These are phyloP conservation scores for Drosophila cognata DNA, from an alignment of 2,888 invertebrate genomes.

Conservation along the genomic window DNA sequence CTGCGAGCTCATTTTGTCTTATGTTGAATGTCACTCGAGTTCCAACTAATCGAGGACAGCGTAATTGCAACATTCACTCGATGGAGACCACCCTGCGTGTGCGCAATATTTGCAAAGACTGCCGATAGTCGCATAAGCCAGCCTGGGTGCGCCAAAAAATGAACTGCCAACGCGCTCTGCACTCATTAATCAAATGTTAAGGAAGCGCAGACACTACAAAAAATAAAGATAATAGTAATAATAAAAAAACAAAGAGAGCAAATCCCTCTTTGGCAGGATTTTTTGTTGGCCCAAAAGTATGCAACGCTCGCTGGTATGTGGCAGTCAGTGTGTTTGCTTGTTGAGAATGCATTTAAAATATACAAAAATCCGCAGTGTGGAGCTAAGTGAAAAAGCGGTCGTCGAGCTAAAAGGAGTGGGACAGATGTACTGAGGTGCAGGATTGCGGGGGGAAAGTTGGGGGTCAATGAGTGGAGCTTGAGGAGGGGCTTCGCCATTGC, in stretches of 20 bases:
- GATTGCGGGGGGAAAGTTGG: constrained; percentile 6
- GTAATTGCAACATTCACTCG: constrained; percentile 45
- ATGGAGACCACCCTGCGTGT: constrained; percentile 57
- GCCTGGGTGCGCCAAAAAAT: constrained; percentile 61
- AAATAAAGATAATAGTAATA: constrained; percentile 1
- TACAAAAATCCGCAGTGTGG: constrained; percentile 68
- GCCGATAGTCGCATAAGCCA: constrained; percentile 34
- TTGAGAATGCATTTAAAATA: constrained; percentile 80
- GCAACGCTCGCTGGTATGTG: constrained; percentile 44
- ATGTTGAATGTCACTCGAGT: constrained; percentile 18
- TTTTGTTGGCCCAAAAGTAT: constrained; percentile 57
- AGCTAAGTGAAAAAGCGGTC: constrained; percentile 76
- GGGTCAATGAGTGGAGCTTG: constrained; percentile 50
- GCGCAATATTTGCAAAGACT: constrained; percentile 59
- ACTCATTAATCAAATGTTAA: constrained; percentile 80
- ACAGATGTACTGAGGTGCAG: not conserved
- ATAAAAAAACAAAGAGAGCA: constrained; percentile 23
- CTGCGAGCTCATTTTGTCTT: constrained; percentile 11
- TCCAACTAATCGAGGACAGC: constrained; percentile 51
- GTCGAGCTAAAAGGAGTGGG: constrained; percentile 25
- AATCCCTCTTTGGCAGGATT: constrained; percentile 60
- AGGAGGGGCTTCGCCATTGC: constrained; percentile 70
- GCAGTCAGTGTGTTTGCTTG: constrained; percentile 43
- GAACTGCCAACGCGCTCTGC: constrained; percentile 70
- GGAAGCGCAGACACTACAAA: constrained; percentile 60